Evolutionary conservation across 2,888 invertebrate species (phyloP).

Genomic region (Drosophila algonquin): DNA sequence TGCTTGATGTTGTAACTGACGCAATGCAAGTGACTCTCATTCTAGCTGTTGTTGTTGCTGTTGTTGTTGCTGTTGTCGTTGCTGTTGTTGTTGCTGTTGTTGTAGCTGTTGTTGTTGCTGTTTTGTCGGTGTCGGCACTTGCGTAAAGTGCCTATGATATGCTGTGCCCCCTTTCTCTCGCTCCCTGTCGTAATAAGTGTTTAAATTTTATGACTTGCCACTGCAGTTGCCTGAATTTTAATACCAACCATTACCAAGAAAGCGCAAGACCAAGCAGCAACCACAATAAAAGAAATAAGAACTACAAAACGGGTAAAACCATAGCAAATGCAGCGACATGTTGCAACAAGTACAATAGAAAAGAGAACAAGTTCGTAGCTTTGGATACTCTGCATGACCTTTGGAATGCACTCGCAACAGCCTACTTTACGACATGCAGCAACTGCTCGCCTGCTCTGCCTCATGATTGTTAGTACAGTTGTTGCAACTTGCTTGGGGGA

Average conservation of each 20-base stretch:
- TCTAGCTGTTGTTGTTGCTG: constrained; percentile 16
- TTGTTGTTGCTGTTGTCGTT: background rate
- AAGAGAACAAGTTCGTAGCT: background rate
- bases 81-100: background rate
- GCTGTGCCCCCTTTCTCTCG: background rate
- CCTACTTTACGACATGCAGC: background rate
- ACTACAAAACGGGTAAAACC: background rate
- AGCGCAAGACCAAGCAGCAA: constrained; percentile 17
- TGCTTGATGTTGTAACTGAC: constrained; percentile 50
- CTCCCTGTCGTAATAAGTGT: constrained; percentile 43
- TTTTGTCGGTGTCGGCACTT: constrained; percentile 57
- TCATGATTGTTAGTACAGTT: constrained; percentile 56
- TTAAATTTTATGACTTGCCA: constrained; percentile 62
- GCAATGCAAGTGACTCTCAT: constrained; percentile 53
- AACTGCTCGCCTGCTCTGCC: background rate
- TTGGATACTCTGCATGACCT: background rate
- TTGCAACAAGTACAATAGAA: background rate
- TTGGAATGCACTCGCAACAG: background rate
- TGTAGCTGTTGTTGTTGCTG: constrained; percentile 7
- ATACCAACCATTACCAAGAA: constrained; percentile 62
- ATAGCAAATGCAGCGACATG: background rate
- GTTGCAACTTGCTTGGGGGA: constrained; percentile 9
- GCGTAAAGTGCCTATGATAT: constrained; percentile 64
- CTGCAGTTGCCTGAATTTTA: constrained; percentile 74
- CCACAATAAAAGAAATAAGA: constrained; percentile 14